A percentile compares a stretch with the other conserved stretches of the same genome.
Evolutionary conservation across 2,888 invertebrate genomes (phyloP).

Genomic region (Chaetogeoica ovagalla): DNA sequence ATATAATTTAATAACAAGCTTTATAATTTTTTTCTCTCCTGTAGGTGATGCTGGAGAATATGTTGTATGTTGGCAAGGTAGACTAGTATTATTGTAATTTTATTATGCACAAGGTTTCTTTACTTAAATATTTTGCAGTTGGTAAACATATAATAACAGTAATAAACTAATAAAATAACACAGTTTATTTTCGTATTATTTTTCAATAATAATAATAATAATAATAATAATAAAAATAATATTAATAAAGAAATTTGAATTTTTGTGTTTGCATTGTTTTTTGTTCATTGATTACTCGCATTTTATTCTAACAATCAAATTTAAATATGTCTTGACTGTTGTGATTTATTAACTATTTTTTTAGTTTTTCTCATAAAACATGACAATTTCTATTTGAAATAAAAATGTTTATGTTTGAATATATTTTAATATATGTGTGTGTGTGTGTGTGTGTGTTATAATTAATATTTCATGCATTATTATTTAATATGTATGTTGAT

Average conservation of each 20-base stretch:
- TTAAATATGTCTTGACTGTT: neutral
- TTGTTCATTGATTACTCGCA: neutral
- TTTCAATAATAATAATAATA: too few species aligned
- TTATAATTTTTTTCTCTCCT: constrained; percentile 58
- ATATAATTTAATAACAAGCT: constrained; percentile 52
- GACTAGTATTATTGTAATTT: constrained; percentile 59
- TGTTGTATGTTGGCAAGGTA: constrained; percentile 75
- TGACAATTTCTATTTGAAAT: neutral
- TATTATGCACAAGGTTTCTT: constrained; percentile 37
- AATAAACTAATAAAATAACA: constrained; percentile 14
- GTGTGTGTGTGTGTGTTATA: too few species aligned
- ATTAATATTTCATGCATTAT: neutral
- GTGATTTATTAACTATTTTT: neutral
- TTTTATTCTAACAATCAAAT: neutral
- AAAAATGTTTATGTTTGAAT: too few species aligned
- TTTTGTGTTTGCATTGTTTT: neutral
- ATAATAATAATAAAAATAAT: too few species aligned
- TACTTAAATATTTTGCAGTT: constrained; percentile 32
- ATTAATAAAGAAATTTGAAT: neutral
- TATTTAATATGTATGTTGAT: neutral
- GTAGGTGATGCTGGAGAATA: constrained; percentile 77
- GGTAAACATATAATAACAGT: too few species aligned
- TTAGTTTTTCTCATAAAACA: neutral
- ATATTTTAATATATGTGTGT: neutral
- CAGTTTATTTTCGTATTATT: constrained; percentile 3